A percentile compares a stretch with the other conserved stretches of the same genome.
Evolutionary conservation across 2,113 vertebrate species (phyloP).

Genomic region (Pimephales promelas): DNA sequence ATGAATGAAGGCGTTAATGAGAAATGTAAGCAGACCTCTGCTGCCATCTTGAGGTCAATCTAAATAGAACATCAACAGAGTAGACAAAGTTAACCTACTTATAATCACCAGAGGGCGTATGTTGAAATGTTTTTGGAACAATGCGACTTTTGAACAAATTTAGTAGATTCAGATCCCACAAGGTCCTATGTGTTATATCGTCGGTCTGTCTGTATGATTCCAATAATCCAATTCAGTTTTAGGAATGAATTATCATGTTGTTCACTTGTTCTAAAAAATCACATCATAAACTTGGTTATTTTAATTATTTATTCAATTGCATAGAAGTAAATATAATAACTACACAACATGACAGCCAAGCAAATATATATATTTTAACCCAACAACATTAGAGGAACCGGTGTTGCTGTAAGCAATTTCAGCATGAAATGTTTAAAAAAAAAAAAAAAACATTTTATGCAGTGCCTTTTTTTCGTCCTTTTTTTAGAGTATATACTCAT

Average conservation of each 20-base stretch:
- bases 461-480: too few relatives aligned
- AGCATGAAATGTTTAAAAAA: background rate
- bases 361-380: background rate
- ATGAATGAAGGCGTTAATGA: background rate
- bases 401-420: background rate
- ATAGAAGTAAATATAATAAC: background rate
- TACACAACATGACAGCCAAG: background rate
- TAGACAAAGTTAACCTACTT: background rate
- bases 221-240: background rate
- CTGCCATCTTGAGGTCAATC: background rate
- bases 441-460: too few relatives aligned
- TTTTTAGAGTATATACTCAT: too few relatives aligned
- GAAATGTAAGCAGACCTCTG: background rate
- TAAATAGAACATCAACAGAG: background rate
- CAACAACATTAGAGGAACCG: background rate
- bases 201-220: too few relatives aligned
- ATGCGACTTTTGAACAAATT: background rate
- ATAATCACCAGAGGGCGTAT: background rate
- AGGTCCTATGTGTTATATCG: too few relatives aligned
- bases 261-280: background rate
- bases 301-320: background rate
- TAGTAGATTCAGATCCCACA: background rate
- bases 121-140: background rate
- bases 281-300: background rate
- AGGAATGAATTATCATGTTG: background rate